Base-by-base conservation (phyloP, 1,140 invertebrate genomes). In the Ceratosolen fusciceps region DNA sequence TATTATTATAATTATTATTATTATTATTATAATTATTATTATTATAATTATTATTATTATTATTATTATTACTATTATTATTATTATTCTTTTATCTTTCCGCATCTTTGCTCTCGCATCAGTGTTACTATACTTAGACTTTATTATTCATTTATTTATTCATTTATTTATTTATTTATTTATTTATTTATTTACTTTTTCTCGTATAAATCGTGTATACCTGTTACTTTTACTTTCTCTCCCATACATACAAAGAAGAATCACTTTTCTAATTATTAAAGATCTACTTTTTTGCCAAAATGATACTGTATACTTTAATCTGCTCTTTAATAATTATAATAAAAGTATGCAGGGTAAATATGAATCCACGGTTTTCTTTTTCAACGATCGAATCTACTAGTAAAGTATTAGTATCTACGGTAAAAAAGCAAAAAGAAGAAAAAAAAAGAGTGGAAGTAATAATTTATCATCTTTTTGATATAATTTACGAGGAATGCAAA, bases 401-500 rank as follows among this genome's bases (percentile, higher is more conserved):
- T 71, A 58, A 77, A 34, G 26, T 72, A 34, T 21, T 70, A 62
- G n/a, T n/a, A 78, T 31, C 47, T 54, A 65, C 34, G 21, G 39
- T 19, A 47, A 56, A 65, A 74, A 65, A n/a, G 12, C 39, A 12
- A 43, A 43, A 43, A 43, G 5, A 43, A 43, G 12, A 43, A 7
- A n/a, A n/a, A n/a, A n/a, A n/a, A n/a, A n/a, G 39, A 12, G 39
- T 7, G 39, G 39, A 43, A 43, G 12, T 7, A 43, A 43, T 7
- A 43, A 43, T 7, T 43, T 43, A 7, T 43, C 39, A 16, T 56
- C 5, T 68, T 34, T 74, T 79, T 74, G 77, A 79, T 56, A 71
- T 74, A 79, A 79, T 74, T 67, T 77, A 82, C 79, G 70, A 84
- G 77, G 82, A 83, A 80, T 78, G 71, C 37, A 56, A 58, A 37